Evolutionary conservation across 2,113 vertebrate genomes (phyloP).

Genomic region (Nibea albiflora): DNA sequence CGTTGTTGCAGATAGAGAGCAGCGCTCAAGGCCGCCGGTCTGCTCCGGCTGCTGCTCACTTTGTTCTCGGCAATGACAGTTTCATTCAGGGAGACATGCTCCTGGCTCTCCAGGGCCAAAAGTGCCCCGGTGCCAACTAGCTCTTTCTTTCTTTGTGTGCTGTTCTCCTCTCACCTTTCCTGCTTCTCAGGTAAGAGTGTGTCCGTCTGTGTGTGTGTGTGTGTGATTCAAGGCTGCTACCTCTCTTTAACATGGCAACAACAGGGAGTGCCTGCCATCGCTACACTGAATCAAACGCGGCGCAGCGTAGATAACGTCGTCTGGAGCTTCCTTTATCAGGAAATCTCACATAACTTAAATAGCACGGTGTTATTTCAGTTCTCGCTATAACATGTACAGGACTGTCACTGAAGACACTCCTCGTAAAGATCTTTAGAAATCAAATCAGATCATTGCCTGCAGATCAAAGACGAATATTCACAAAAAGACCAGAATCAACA

Average conservation of each 20-base stretch:
- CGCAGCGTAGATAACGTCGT: neutral
- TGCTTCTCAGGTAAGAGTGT: constrained; percentile 5
- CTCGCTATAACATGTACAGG: neutral
- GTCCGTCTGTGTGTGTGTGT: neutral
- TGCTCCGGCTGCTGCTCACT: constrained; percentile 70
- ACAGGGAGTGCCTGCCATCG: neutral
- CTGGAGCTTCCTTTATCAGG: neutral
- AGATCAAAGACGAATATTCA: neutral
- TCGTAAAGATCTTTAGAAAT: neutral
- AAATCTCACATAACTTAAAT: neutral
- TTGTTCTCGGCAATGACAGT: constrained; percentile 75
- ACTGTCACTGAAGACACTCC: neutral
- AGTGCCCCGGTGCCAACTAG: constrained; percentile 32
- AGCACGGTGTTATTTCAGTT: neutral
- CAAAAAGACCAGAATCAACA: constrained; percentile 5
- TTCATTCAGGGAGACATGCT: constrained; percentile 68
- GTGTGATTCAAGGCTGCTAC: constrained; percentile 9
- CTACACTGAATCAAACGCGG: constrained; percentile 19
- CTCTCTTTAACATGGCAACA: constrained; percentile 8
- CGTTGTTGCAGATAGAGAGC: constrained; percentile 62
- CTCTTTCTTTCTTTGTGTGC: constrained; percentile 50
- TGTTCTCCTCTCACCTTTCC: constrained; percentile 53
- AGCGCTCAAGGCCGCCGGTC: constrained; percentile 61
- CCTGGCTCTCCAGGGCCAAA: constrained; percentile 51
- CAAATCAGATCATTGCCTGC: neutral